Conservation (phyloP, 2,113 vertebrate species). For the Triplophysa siluroides region DNA sequence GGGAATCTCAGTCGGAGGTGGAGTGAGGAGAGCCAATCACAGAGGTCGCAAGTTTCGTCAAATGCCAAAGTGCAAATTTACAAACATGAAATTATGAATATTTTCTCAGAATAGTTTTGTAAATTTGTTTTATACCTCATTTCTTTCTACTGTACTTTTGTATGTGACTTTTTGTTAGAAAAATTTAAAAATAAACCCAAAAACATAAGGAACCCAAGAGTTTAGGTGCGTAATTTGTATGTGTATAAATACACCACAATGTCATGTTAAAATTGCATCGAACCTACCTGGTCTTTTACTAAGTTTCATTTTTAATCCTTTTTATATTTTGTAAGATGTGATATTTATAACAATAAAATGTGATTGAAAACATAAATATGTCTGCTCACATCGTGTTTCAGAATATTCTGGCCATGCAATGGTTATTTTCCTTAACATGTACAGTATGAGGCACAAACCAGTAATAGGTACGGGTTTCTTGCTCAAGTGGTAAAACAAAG, state of each 20-base stretch:
- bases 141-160: constrained; percentile 84
- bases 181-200: constrained; percentile 53
- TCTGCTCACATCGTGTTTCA: constrained; percentile 10
- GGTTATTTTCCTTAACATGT: background rate
- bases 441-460: background rate
- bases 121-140: constrained; percentile 95
- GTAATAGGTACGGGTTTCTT: background rate
- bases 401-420: constrained; percentile 23
- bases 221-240: constrained; percentile 38
- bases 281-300: constrained; percentile 56
- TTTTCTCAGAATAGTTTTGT: constrained; percentile 72
- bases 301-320: constrained; percentile 52
- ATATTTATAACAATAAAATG: constrained; percentile 80
- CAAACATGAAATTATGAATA: constrained; percentile 36
- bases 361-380: constrained; percentile 53
- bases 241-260: constrained; percentile 37
- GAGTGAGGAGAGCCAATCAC: constrained; percentile 10
- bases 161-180: constrained; percentile 70
- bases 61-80: constrained; percentile 55
- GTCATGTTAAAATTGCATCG: constrained; percentile 30
- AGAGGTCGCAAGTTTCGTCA: constrained; percentile 42
- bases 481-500: background rate
- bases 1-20: constrained; percentile 12
- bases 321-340: constrained; percentile 69
- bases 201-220: constrained; percentile 29